These are phyloP conservation scores for Drosophila burlai DNA, from an alignment of 1,140 invertebrate genomes.

Conservation along the genomic window DNA sequence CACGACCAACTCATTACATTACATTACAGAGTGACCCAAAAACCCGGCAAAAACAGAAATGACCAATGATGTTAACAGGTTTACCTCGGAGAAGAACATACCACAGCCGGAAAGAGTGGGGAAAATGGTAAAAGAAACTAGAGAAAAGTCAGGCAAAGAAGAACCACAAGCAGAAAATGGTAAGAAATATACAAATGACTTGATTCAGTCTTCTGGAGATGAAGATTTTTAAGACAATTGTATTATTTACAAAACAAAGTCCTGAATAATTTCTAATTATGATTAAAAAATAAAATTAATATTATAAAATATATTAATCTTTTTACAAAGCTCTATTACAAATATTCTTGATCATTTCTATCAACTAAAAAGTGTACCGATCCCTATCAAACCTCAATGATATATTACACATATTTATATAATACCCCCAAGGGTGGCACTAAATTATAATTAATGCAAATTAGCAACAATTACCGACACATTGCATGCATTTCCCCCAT, in stretches of 20 bases:
- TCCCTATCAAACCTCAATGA: constrained; percentile 7
- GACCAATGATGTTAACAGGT: constrained; percentile 35
- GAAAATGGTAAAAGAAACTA: constrained; percentile 34
- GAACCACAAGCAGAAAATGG: neutral
- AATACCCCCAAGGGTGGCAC: constrained; percentile 7
- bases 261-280: too few species aligned
- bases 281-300: too few species aligned
- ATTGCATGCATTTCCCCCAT: constrained; percentile 43
- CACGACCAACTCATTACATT: constrained; percentile 74
- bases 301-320: neutral
- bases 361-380: constrained; percentile 1
- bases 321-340: neutral
- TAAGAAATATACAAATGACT: constrained; percentile 5
- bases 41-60: constrained; percentile 46
- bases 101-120: constrained; percentile 14
- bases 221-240: too few species aligned
- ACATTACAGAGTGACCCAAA: constrained; percentile 61
- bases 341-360: neutral
- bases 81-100: constrained; percentile 42
- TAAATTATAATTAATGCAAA: constrained; percentile 37
- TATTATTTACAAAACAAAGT: neutral
- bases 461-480: constrained; percentile 31
- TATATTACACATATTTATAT: constrained; percentile 10
- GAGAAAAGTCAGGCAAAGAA: neutral
- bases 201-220: neutral